These are phyloP conservation scores for Drosophila lowei DNA, from an alignment of 1,140 invertebrate species.

Conservation along the genomic window DNA sequence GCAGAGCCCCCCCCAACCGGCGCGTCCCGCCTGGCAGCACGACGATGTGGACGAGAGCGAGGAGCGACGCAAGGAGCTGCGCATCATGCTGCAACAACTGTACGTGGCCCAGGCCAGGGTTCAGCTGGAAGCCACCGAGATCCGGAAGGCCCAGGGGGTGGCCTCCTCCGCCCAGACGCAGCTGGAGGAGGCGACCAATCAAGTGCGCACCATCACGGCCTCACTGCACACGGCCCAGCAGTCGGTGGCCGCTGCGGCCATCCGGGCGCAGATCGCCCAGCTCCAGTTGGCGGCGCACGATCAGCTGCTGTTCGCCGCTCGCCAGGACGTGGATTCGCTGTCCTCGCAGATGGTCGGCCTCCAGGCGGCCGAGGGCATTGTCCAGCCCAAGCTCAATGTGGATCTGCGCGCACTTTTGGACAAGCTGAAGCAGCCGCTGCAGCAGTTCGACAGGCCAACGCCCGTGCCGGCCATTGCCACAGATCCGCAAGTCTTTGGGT, in stretches of 20 bases:
- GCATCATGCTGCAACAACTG: conserved; percentile 71
- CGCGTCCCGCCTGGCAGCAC: not conserved
- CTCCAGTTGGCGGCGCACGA: conserved; percentile 80
- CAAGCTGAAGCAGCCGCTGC: conserved; percentile 73
- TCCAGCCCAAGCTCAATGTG: conserved; percentile 66
- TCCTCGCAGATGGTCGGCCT: conserved; percentile 81
- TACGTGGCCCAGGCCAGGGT: conserved; percentile 81
- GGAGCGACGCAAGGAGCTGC: conserved; percentile 58
- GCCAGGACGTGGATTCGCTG: conserved; percentile 77
- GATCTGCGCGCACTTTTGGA: conserved; percentile 68
- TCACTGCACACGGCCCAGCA: conserved; percentile 77
- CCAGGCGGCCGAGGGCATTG: conserved; percentile 80
- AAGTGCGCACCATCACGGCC: conserved; percentile 76
- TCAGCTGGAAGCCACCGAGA: conserved; percentile 78
- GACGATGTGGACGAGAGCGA: conserved; percentile 48
- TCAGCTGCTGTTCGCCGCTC: conserved; percentile 77
- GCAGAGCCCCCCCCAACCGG: not conserved
- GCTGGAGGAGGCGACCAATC: conserved; percentile 75
- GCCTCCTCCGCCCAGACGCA: conserved; percentile 64
- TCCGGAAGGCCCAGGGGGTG: conserved; percentile 73
- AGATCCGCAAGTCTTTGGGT: conserved; percentile 19
- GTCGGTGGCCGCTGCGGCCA: conserved; percentile 75
- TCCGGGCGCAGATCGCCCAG: conserved; percentile 78
- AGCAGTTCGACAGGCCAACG: conserved; percentile 63
- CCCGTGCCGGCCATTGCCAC: conserved; percentile 57